Evolutionary conservation across 1,140 invertebrate species (phyloP), one percentile per base, ranked within the genome.

Genomic region (Telenomus remus): DNA sequence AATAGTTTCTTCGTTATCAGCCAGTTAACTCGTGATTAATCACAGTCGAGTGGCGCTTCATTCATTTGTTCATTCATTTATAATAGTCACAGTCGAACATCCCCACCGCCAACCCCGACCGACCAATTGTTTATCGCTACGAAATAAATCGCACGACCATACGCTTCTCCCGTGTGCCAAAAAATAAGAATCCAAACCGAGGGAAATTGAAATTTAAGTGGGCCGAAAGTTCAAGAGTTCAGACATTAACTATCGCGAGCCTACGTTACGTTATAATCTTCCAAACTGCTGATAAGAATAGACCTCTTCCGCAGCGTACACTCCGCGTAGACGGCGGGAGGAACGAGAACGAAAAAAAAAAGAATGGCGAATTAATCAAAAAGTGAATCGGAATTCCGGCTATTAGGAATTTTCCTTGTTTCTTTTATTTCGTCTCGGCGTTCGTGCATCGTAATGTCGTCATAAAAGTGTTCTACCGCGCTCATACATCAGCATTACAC

Each of bases 181-280:
- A 27, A n/a, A 27, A 27, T 6, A 27, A 27, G 6, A 1, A 6
- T 27, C 19, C 19, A 27, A 27, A 27, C 19, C 19, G 19, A 6
- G 2, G 2, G 19, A n/a, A 27, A 72, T 72, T 64, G 54, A 59
- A 64, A 53, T 60, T 65, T 65, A 73, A 65, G 60, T 65, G 44
- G 70, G 42, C 49, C 61, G 63, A 74, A 74, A 74, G 70, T 74
- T 74, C 70, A 74, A 74, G 54, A 73, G 70, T 74, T 74, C 63
- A 66, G 37, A 35, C 56, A 35, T 49, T 43, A 57, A 53, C 44
- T 42, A 54, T 60, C 56, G 48, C 34, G 19, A 33, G 55, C 37
- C 56, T 50, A 50, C 37, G 34, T 13, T 44, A 35, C 49, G 44
- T 54, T 60, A 54, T 73, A 73, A 73, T 73, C 70, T 73, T 73